phyloP scores from a whole-genome alignment of 1,140 invertebrate genomes.

The Aphidius ervi region DNA sequence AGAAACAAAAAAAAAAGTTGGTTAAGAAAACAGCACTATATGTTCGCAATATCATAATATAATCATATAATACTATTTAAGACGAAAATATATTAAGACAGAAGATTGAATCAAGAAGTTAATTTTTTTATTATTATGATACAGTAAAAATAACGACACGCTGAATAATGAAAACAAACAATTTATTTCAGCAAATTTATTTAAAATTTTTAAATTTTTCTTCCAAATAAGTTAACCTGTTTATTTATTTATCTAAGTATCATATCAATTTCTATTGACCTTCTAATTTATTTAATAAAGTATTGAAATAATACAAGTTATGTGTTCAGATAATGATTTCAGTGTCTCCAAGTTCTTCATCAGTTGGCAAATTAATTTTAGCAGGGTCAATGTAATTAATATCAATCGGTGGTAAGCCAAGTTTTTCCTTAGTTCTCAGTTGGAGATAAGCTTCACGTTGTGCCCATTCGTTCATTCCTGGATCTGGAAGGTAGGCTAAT shows the following conservation, averaged over 20 bases:
- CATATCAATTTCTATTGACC: conserved; percentile 4
- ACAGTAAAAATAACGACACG: too few relatives aligned
- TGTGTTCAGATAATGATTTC: conserved; percentile 89
- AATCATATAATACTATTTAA: too few relatives aligned
- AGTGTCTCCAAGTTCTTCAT: conserved; percentile 83
- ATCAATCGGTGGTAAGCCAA: conserved; percentile 78
- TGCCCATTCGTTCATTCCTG: conserved; percentile 72
- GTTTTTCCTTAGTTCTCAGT: conserved; percentile 77
- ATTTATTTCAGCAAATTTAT: too few relatives aligned
- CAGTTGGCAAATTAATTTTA: conserved; percentile 74
- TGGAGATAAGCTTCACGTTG: conserved; percentile 88
- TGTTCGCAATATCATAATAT: too few relatives aligned
- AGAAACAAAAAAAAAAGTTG: too few relatives aligned
- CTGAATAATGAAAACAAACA: too few relatives aligned
- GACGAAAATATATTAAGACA: too few relatives aligned
- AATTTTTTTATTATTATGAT: too few relatives aligned
- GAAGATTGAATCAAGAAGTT: too few relatives aligned
- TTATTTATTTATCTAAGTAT: neutral
- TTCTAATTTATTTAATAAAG: conserved; percentile 25
- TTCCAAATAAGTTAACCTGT: too few relatives aligned
- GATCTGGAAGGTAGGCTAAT: conserved; percentile 75
- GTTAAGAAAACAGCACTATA: too few relatives aligned
- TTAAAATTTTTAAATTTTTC: neutral
- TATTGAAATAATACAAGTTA: conserved; percentile 7
- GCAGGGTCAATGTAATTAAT: conserved; percentile 74